Evolutionary conservation across 2,888 invertebrate genomes (phyloP).

Genomic region (Volucella zonaria): DNA sequence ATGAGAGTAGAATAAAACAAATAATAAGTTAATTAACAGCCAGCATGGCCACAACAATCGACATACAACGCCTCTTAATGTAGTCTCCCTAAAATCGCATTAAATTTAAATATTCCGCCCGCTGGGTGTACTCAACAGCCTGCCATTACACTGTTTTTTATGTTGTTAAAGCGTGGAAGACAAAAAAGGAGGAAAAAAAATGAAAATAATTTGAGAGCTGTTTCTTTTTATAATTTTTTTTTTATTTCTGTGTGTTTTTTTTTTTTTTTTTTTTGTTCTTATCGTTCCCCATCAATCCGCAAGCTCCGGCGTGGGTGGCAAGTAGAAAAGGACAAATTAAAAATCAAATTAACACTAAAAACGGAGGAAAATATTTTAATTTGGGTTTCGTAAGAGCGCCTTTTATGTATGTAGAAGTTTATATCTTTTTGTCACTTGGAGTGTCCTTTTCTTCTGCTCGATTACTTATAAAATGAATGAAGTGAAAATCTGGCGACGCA

Average conservation of each 20-base stretch:
- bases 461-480: conserved; percentile 63
- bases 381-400: conserved; percentile 60
- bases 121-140: conserved; percentile 70
- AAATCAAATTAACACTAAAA: conserved; percentile 74
- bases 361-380: conserved; percentile 67
- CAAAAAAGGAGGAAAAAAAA: conserved; percentile 30
- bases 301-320: conserved; percentile 49
- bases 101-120: conserved; percentile 68
- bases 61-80: conserved; percentile 63
- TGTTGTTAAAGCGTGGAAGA: conserved; percentile 48
- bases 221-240: conserved; percentile 14
- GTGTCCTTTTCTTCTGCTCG: conserved; percentile 65
- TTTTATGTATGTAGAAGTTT: conserved; percentile 49
- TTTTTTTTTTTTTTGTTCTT: conserved; percentile 17
- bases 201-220: conserved; percentile 60
- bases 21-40: conserved; percentile 73
- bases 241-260: too few relatives aligned
- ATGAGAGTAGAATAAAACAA: conserved; percentile 63
- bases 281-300: conserved; percentile 61
- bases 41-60: conserved; percentile 65
- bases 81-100: conserved; percentile 63
- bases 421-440: conserved; percentile 58
- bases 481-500: conserved; percentile 65
- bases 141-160: conserved; percentile 64
- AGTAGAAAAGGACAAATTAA: conserved; percentile 71